Percentiles rank a stretch among this genome's conserved stretches.
Conservation (phyloP, 2,888 invertebrate species). For the Trissonchulus latispiculum region DNA sequence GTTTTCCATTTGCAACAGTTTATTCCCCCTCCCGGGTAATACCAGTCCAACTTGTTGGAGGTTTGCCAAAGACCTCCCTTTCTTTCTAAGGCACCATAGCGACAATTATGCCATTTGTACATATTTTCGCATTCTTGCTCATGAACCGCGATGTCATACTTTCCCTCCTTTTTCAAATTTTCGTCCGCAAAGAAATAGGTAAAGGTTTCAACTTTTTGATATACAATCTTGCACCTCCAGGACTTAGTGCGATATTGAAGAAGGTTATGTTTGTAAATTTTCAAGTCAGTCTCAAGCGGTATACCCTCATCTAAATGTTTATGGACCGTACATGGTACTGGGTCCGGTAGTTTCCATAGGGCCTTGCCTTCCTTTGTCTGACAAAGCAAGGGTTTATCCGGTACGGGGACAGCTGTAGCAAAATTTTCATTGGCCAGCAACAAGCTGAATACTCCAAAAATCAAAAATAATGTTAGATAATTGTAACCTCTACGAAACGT, state of each 20-base stretch:
- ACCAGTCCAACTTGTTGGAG: neutral
- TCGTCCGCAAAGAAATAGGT: neutral
- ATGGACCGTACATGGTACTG: neutral
- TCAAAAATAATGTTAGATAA: too few species aligned
- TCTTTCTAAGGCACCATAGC: neutral
- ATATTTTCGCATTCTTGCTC: neutral
- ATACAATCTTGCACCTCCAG: neutral
- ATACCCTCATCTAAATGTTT: neutral
- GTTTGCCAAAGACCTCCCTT: neutral
- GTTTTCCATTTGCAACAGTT: constrained; percentile 8
- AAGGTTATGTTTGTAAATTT: neutral
- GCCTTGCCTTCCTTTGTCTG: neutral
- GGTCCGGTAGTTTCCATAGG: neutral
- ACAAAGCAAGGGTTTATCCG: neutral
- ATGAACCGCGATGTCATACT: neutral
- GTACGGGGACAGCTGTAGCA: too few species aligned
- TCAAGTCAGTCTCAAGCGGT: neutral
- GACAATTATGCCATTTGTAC: neutral
- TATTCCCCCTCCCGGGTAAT: constrained; percentile 2
- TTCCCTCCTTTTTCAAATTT: neutral
- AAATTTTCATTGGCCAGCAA: too few species aligned
- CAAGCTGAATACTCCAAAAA: too few species aligned
- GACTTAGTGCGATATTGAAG: neutral
- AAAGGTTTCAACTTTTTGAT: neutral
- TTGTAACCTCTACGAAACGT: too few species aligned